Evolutionary conservation across 2,888 invertebrate species (phyloP), one percentile per base, ranked within the genome.

Genomic region (Latheticus oryzae): DNA sequence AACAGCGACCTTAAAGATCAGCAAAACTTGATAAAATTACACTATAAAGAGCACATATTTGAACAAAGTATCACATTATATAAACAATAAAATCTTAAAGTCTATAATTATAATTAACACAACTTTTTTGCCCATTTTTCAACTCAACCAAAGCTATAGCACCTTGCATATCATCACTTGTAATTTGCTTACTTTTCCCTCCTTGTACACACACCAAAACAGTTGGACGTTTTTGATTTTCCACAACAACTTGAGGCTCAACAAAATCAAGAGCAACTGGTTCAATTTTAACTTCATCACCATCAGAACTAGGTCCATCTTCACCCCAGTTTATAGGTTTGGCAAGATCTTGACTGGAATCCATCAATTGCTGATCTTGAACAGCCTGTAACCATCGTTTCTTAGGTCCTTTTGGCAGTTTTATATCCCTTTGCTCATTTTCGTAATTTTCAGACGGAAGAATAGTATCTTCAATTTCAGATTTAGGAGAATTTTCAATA

Each of bases 61-160:
- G 45, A 52, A 58, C 58, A 38, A 54, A 19, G 17, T 53, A 54
- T 54, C 54, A 54, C 58, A 54, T n/a, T n/a, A n/a, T 42, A 40
- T 11, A 35, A n/a, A n/a, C n/a, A n/a, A n/a, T n/a, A n/a, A n/a
- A n/a, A n/a, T n/a, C n/a, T 35, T 52, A 65, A 37, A 65, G 50
- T 61, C 73, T 73, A 61, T 73, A 73, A 43, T 72, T 72, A 63
- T 69, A 69, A 55, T 67, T 70, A 24, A 47, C 43, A 38, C 47
- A 37, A 47, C 42, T 52, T 56, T 60, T 60, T 23, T 53, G 54
- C 43, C 71, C 72, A 64, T 76, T 82, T 23, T 84, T 83, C 30
- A 86, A 71, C 71, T 85, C 83, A 73, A 86, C 85, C 11, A 86
- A 75, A 24, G 85, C 85, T 70, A 86, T 79, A 24, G 85, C 85